Base-by-base conservation (phyloP, 2,797 vertebrate species). In the Rhyacichthys aspro region DNA sequence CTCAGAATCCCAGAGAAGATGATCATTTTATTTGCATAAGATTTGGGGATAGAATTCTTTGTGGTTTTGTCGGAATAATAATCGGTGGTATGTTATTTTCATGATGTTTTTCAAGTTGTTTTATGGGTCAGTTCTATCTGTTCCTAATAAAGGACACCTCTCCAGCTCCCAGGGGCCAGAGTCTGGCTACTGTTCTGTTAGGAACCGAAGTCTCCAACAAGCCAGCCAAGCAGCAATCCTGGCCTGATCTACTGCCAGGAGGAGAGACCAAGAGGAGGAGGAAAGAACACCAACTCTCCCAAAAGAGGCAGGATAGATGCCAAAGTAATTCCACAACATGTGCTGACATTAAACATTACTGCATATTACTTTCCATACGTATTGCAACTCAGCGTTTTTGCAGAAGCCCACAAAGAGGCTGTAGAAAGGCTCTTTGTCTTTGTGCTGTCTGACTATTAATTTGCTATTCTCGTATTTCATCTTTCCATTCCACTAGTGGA, bases 331-430 rank as follows among this genome's bases (percentile, higher is more conserved):
- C 85, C 78, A 65, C 90, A 90, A 91, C 92, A 92, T 92, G 90
- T 93, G 92, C 92, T 93, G 92, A 94, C 92, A 91, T 92, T 93
- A 91, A 93, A 91, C 90, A 91, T 91, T 89, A 85, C 87, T 78
- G 87, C 86, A 89, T 86, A 91, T 92, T 89, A 88, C 91, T 93
- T 94, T 93, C 93, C 92, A 91, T 92, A 92, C 87, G 88, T 85
- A 84, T 67, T 85, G 90, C 91, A 92, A 92, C 81, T 93, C 92
- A 90, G 91, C 90, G 52, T 83, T 91, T 91, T 90, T 74, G 60
- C 63, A 28, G 86, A 88, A 69, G 70, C 85, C 90, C 79, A 39
- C 86, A 89, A 90, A 88, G 74, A 67, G 82, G 70, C 71, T 78
- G 67, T 49, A 91, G 90, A 92, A 91, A 86, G 90, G 77, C 84